A percentile compares a stretch with the other conserved stretches of the same genome.
Evolutionary conservation across 2,888 invertebrate species (phyloP).

Genomic region (Philaethria dido): DNA sequence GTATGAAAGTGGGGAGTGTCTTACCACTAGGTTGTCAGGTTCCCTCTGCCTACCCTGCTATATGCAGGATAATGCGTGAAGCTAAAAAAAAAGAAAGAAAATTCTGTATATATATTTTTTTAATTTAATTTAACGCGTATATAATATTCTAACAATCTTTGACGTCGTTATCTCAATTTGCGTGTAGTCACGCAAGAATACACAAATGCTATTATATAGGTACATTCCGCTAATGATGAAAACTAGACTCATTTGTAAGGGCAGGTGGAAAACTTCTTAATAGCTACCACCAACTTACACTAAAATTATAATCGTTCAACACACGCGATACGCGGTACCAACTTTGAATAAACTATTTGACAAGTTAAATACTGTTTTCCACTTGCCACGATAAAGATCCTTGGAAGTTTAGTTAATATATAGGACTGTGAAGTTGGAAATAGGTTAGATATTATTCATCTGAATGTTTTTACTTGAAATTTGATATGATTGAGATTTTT

Average conservation of each 20-base stretch:
- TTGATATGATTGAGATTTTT: background rate
- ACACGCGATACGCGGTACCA: slow-evolving; percentile 34
- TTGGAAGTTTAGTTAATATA: background rate
- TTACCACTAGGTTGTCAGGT: too few species aligned
- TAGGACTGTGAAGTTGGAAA: background rate
- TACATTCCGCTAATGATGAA: slow-evolving; percentile 28
- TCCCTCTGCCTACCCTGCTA: too few species aligned
- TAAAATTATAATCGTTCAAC: slow-evolving; percentile 34
- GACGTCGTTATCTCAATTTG: slow-evolving; percentile 26
- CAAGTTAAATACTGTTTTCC: background rate
- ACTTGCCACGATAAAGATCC: background rate
- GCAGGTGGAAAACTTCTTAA: slow-evolving; percentile 36
- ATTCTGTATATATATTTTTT: too few species aligned
- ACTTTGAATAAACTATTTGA: slow-evolving; percentile 15
- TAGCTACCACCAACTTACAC: slow-evolving; percentile 38
- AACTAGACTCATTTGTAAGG: slow-evolving; percentile 37
- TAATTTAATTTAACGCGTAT: background rate
- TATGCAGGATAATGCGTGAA: too few species aligned
- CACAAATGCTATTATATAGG: slow-evolving; percentile 19
- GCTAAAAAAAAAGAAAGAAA: too few species aligned
- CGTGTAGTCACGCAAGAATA: slow-evolving; percentile 36
- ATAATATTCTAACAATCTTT: background rate
- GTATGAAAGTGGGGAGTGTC: too few species aligned
- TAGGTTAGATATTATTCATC: background rate
- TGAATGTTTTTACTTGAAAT: background rate